Base-by-base conservation (phyloP, 2,113 vertebrate genomes). In the Rafetus swinhoei region DNA sequence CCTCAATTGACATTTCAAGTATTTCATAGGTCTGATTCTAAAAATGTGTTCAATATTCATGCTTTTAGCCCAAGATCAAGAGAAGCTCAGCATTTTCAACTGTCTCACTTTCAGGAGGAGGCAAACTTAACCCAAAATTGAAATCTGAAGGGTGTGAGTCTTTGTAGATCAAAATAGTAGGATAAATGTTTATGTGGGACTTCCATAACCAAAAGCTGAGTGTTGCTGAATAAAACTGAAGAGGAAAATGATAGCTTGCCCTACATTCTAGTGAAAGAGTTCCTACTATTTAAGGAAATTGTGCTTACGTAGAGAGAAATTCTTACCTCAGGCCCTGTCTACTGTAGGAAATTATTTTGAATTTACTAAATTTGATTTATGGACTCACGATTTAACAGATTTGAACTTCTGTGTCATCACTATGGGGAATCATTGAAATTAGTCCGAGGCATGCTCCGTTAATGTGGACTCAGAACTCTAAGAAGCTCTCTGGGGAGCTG, bases 101-200 rank as follows among this genome's bases (percentile, higher is more conserved):
- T 74, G 82, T 93, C 72, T 76, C 74, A 76, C 74, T 88, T 57
- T 87, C 22, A 85, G n/a, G 53, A 54, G 14, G 76, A 15, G 14
- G 13, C 4, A 87, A 89, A 84, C 18, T 54, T 80, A 82, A 27
- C 50, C 39, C 79, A 85, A 87, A 8, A 56, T 0, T 5, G 89
- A 90, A 93, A 94, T 6, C 7, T 59, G 50, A 91, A 18, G 24
- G 14, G 1, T 25, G 62, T 21, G 65, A 39, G 81, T n/a, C 84
- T 80, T 22, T 74, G 29, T 35, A 85, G 92, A 85, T 7, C 5
- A 62, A 90, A 19, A 81, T 6, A 85, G 57, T 72, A 54, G 21
- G 84, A 4, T 81, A 84, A 82, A 4, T 79, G 16, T 29, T 79
- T 81, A 1, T 45, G 74, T 27, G 10, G 56, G 86, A 18, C 19